Conservation (phyloP, 2,113 vertebrate species). For the Polypterus senegalus region DNA sequence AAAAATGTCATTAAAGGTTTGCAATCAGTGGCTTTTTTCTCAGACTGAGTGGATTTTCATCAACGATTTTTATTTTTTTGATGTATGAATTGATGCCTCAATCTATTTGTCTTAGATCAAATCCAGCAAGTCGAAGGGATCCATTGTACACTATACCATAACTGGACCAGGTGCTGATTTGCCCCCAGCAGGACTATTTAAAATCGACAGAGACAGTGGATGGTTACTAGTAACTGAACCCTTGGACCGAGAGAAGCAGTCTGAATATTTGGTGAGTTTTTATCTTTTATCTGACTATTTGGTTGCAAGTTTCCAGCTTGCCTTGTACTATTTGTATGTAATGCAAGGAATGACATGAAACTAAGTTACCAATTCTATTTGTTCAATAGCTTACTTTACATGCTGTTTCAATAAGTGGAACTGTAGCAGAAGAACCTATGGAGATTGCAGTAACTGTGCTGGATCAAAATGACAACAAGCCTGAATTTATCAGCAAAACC, state of each 20-base stretch:
- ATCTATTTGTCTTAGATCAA: constrained; percentile 34
- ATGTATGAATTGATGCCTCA: background rate
- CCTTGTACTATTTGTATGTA: background rate
- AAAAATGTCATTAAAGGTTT: background rate
- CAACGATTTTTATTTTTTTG: background rate
- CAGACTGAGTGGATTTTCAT: background rate
- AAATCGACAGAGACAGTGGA: constrained; percentile 21
- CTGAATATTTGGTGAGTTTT: constrained; percentile 18
- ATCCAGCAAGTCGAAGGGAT: constrained; percentile 17
- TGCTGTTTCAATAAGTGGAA: constrained; percentile 7
- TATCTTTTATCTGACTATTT: too few relatives aligned
- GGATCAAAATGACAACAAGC: constrained; percentile 49
- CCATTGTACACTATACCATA: constrained; percentile 34
- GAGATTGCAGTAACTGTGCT: constrained; percentile 34
- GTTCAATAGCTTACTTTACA: constrained; percentile 30
- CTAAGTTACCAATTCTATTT: background rate
- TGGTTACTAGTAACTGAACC: constrained; percentile 27
- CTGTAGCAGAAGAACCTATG: constrained; percentile 24
- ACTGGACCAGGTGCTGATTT: constrained; percentile 37
- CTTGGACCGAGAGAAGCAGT: constrained; percentile 38
- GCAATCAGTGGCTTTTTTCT: background rate
- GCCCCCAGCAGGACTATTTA: constrained; percentile 31
- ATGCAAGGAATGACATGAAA: background rate
- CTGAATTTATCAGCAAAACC: constrained; percentile 29
- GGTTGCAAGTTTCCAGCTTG: background rate